Evolutionary conservation across 1,140 invertebrate genomes (phyloP).

Genomic region (Cotesia chilonis): DNA sequence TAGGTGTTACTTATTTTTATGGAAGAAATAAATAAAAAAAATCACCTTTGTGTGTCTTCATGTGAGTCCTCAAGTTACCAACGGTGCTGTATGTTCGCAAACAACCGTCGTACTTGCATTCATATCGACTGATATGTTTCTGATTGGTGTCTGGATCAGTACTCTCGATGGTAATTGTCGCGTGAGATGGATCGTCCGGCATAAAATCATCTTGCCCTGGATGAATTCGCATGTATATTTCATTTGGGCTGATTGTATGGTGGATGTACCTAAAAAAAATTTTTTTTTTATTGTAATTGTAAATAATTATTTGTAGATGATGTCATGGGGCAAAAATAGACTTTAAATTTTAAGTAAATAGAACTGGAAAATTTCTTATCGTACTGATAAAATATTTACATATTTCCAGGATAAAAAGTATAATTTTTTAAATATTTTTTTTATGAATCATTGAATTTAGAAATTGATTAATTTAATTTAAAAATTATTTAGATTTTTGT

Average conservation of each 20-base stretch:
- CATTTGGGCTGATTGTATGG: constrained; percentile 73
- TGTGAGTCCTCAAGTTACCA: constrained; percentile 93
- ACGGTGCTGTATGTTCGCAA: constrained; percentile 90
- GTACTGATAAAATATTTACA: too few species aligned
- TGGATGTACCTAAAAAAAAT: constrained; percentile 70
- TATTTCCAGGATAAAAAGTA: too few species aligned
- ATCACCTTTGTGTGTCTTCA: constrained; percentile 94
- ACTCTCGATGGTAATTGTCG: constrained; percentile 74
- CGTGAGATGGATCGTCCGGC: constrained; percentile 73
- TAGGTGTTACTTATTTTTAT: not conserved
- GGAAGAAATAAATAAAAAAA: not conserved
- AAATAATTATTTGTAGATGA: too few species aligned
- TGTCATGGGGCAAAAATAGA: too few species aligned
- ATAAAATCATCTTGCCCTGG: constrained; percentile 68
- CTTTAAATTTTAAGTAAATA: too few species aligned
- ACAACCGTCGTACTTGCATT: constrained; percentile 91
- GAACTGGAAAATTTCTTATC: too few species aligned
- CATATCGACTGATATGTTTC: constrained; percentile 76
- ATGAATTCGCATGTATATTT: constrained; percentile 76
- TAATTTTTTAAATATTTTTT: too few species aligned
- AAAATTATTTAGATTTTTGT: too few species aligned
- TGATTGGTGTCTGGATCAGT: constrained; percentile 72
- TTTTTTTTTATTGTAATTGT: too few species aligned
- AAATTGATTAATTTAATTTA: too few species aligned
- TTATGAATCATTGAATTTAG: too few species aligned